phyloP scores from a whole-genome alignment of 2,888 invertebrate genomes.

The Eristalis arbustorum region DNA sequence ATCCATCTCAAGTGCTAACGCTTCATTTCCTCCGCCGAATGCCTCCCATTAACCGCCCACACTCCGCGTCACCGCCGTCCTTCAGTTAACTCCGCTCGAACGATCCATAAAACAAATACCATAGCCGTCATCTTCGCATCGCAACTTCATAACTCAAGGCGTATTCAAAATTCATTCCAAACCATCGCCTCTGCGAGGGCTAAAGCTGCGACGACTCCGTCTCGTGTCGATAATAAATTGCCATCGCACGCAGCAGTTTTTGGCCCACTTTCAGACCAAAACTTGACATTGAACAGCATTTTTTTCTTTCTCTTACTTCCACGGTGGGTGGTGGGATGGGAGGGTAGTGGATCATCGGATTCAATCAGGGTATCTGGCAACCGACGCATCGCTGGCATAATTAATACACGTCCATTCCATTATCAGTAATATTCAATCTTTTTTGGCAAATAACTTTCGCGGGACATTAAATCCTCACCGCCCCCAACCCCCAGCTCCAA shows the following conservation, averaged over 20 bases:
- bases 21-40: neutral
- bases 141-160: constrained; percentile 56
- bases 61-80: neutral
- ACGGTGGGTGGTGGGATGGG: neutral
- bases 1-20: constrained; percentile 25
- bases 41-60: neutral
- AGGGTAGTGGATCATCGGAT: constrained; percentile 10
- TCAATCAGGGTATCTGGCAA: constrained; percentile 20
- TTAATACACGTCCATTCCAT: constrained; percentile 67
- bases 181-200: constrained; percentile 20
- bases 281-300: constrained; percentile 55
- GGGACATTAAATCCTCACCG: constrained; percentile 39
- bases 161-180: constrained; percentile 51
- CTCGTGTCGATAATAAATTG: constrained; percentile 32
- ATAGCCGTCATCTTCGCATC: constrained; percentile 62
- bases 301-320: neutral
- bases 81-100: constrained; percentile 33
- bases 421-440: constrained; percentile 67
- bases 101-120: constrained; percentile 57
- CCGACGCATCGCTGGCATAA: constrained; percentile 39
- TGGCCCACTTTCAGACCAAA: constrained; percentile 18
- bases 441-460: constrained; percentile 67
- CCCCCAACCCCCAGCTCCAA: neutral
- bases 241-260: constrained; percentile 23
- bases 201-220: neutral